Percentiles rank a stretch among this genome's conserved stretches.
Evolutionary conservation across 92 coral and sea anemone genomes (phyloP).

Genomic region (Galaxea fascicularis): DNA sequence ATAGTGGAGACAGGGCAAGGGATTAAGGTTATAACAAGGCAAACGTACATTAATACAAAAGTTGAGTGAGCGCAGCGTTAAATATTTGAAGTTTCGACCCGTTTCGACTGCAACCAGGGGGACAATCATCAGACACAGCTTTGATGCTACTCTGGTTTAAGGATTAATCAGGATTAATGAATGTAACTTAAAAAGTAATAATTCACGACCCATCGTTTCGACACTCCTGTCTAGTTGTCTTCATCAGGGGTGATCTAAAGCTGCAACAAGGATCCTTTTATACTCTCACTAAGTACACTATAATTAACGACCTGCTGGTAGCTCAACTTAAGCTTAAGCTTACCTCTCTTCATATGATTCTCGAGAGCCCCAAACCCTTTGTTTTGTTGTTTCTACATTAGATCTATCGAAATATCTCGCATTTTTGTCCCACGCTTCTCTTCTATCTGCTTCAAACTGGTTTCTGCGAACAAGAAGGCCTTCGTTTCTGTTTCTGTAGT

Average conservation of each 20-base stretch:
- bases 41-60: not conserved
- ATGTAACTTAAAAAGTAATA: too few species aligned
- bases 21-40: too few species aligned
- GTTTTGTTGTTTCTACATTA: constrained; percentile 93
- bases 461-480: constrained; percentile 93
- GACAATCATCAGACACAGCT: not conserved
- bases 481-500: constrained; percentile 90
- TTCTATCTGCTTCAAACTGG: constrained; percentile 95
- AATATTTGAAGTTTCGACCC: not conserved
- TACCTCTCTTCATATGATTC: constrained; percentile 89
- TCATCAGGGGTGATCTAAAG: too few species aligned
- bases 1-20: too few species aligned
- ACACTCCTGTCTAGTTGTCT: too few species aligned
- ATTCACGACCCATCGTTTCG: too few species aligned
- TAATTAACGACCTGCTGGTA: too few species aligned
- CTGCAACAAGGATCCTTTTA: too few species aligned
- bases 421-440: constrained; percentile 93
- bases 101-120: constrained; percentile 7
- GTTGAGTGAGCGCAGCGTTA: not conserved
- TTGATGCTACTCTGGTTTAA: not conserved
- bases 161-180: too few species aligned
- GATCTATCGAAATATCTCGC: constrained; percentile 93
- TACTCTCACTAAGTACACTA: not conserved
- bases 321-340: too few species aligned
- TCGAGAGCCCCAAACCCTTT: constrained; percentile 98